These are phyloP conservation scores for Lepilemur septentrionalis DNA, from an alignment of 2,797 vertebrate genomes.

Conservation along the genomic window DNA sequence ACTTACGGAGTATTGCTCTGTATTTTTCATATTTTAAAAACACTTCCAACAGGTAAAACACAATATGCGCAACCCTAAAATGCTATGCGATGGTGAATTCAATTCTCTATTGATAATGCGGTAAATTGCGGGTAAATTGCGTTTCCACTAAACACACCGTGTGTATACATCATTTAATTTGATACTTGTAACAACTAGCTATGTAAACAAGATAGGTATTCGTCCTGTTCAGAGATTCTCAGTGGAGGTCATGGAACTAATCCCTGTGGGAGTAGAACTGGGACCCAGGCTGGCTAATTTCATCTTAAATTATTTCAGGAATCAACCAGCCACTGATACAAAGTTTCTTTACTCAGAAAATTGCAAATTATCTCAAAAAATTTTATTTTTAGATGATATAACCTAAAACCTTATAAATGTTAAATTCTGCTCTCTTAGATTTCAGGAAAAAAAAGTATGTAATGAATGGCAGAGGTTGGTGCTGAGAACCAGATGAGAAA, in stretches of 20 bases:
- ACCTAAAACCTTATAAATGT: background rate
- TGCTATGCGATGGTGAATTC: background rate
- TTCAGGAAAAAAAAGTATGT: background rate
- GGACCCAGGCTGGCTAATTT: background rate
- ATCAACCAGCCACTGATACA: background rate
- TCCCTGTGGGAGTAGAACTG: background rate
- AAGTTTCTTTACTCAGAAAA: background rate
- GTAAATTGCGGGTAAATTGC: background rate
- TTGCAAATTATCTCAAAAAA: background rate
- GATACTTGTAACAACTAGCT: background rate
- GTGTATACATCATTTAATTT: background rate
- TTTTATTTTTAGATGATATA: background rate
- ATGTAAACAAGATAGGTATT: background rate
- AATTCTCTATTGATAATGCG: background rate
- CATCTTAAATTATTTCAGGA: background rate
- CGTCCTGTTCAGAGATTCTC: background rate
- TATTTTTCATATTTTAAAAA: background rate
- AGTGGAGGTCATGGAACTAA: background rate
- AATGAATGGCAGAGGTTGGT: background rate
- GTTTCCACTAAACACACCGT: background rate
- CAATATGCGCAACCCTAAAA: background rate
- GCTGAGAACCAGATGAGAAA: background rate
- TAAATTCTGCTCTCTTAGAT: background rate
- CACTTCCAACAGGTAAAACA: background rate
- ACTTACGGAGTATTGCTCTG: background rate